Base-by-base conservation (phyloP, 2,113 vertebrate species). In the Melanerpes aurifrons region DNA sequence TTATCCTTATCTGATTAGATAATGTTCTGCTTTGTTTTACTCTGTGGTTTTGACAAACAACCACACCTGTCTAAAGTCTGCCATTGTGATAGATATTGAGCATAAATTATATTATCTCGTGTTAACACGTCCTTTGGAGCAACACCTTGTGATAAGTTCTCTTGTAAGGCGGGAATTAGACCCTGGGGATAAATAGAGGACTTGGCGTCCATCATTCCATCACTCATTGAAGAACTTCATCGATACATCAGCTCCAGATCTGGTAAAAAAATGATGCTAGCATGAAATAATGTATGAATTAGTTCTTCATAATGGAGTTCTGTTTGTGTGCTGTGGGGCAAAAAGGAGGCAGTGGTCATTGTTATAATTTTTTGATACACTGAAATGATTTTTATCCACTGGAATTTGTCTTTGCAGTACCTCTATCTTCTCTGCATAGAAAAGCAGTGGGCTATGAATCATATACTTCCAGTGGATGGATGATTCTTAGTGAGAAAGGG, bases 51-150 rank as follows among this genome's bases (percentile, higher is more conserved):
- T 96, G 87, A 94, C 87, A 95, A 95, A 90, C 45, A 94, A 57
- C 1, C 19, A 89, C 82, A 91, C 95, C 82, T 96, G 91, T 95
- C 93, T 80, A 69, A 87, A 92, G 62, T 86, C 69, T 89, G 63
- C 72, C 91, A 95, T 5, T 91, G 86, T 96, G 89, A 96, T 90
- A 82, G 85, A 93, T 95, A 50, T 17, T 58, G 84, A 93, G 37
- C 58, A 93, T 92, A 96, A 96, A 97, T 97, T 90, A 96, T 10
- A 68, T 96, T 96, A 96, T 93, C 77, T 92, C 96, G 61, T 91
- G 83, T 95, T 95, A 96, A 91, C 57, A 57, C 45, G 87, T 66
- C 40, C 82, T 62, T 94, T 88, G 81, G 82, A 97, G 92, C 20
- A 76, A 79, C 66, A 87, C 83, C 54, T 96, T 94, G 88, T 83